Evolutionary conservation across 2,113 vertebrate species (phyloP).

Genomic region (Sterrhoptilus dennistouni): DNA sequence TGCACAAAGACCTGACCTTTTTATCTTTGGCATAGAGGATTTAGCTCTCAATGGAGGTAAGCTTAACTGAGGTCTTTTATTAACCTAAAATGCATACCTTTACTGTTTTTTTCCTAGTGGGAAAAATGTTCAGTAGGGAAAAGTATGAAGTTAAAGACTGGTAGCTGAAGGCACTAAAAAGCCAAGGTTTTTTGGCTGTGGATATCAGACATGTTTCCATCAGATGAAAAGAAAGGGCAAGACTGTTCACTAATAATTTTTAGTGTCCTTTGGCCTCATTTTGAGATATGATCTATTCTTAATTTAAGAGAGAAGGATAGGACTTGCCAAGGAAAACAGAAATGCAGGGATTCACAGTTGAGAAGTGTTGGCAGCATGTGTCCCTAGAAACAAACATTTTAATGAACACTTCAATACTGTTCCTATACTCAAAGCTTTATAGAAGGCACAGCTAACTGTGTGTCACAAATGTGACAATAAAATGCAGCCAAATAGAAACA

Average conservation of each 20-base stretch:
- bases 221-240: neutral
- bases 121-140: neutral
- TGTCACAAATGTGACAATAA: constrained; percentile 8
- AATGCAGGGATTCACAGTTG: neutral
- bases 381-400: constrained; percentile 33
- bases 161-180: neutral
- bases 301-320: neutral
- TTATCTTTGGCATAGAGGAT: neutral
- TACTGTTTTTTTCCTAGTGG: neutral
- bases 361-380: neutral
- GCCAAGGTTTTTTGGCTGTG: neutral
- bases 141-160: neutral
- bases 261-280: neutral
- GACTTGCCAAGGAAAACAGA: neutral
- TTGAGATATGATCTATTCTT: neutral
- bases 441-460: neutral
- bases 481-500: constrained; percentile 32
- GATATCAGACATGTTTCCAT: neutral
- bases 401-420: constrained; percentile 2
- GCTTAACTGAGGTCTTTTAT: neutral
- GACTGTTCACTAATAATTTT: neutral
- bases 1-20: neutral
- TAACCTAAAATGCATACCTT: neutral
- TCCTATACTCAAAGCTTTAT: neutral
- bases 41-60: neutral